Percentiles rank a stretch among this genome's conserved stretches.
phyloP scores from a whole-genome alignment of 2,888 invertebrate genomes.

The Orthosia incerta region DNA sequence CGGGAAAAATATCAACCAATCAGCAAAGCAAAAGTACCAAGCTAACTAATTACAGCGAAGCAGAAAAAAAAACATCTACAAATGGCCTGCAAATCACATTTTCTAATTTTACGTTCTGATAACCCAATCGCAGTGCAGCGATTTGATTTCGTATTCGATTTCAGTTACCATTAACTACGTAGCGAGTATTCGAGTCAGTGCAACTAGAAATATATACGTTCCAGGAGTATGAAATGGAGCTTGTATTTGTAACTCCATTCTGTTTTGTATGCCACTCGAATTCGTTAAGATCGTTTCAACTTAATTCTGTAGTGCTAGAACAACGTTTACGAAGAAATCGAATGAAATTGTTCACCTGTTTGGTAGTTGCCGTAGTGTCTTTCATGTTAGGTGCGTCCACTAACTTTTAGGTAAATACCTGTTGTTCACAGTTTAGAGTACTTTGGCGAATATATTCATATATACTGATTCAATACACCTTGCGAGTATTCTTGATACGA shows the following conservation, averaged over 20 bases:
- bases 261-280: conserved; percentile 52
- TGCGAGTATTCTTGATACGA: neutral
- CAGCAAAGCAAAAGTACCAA: neutral
- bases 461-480: neutral
- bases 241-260: conserved; percentile 35
- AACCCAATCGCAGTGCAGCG: conserved; percentile 33
- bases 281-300: conserved; percentile 27
- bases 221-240: conserved; percentile 45
- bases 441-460: neutral
- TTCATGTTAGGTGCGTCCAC: neutral
- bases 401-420: neutral
- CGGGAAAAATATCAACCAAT: neutral
- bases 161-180: conserved; percentile 21
- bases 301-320: conserved; percentile 33
- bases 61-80: conserved; percentile 25
- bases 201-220: conserved; percentile 33
- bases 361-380: neutral
- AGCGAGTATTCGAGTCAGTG: conserved; percentile 35
- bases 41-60: conserved; percentile 31
- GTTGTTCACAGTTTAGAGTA: neutral
- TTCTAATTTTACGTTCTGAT: conserved; percentile 55
- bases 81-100: conserved; percentile 54
- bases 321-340: conserved; percentile 35
- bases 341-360: conserved; percentile 25
- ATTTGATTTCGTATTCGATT: conserved; percentile 57